Evolutionary conservation across 2,888 invertebrate species (phyloP), one percentile per base, ranked within the genome.

Genomic region (Pyrochroa serraticornis): DNA sequence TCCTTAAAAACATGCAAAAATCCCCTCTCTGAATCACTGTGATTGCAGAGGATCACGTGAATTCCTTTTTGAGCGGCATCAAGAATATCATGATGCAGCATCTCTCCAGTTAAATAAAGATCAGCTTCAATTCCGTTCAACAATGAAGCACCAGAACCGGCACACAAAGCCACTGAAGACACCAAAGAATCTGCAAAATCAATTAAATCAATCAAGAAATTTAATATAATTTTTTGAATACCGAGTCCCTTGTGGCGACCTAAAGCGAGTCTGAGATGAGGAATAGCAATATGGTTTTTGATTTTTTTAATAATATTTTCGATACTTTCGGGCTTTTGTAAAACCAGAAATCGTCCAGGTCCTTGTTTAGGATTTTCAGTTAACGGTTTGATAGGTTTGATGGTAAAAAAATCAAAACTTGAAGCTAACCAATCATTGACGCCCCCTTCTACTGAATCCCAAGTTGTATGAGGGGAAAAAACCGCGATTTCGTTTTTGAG

Each of bases 351-450:
- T 79, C 86, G 80, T 62, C 86, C 86, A 66, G 82, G 80, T 13
- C 86, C 86, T 30, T 79, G 75, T 38, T 74, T 68, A 1, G 82
- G 80, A 58, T 82, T 76, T 39, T 69, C 69, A 1, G 77, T 73
- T 30, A 66, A 67, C 10, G 61, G 60, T 22, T 76, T 35, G 37
- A 75, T 67, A 7, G 75, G 73, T 57, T 54, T 66, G 33, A 53
- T 65, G 9, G 30, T 42, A 42, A 47, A 56, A 5, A 75, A 79
- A 61, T 75, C 71, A 58, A 93, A 90, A 36, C 88, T 85, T 42
- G 84, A 83, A 3, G 90, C 87, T n/a, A 97, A 81, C 95, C 96
- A 96, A 77, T 97, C 96, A 74, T 94, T 96, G 0, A 97, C 91
- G 1, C 97, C 97, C 6, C 90, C 91, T 55, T 81, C 77, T 3